Conservation (phyloP, 92 coral and sea anemone species). For the Phenganax marumi region DNA sequence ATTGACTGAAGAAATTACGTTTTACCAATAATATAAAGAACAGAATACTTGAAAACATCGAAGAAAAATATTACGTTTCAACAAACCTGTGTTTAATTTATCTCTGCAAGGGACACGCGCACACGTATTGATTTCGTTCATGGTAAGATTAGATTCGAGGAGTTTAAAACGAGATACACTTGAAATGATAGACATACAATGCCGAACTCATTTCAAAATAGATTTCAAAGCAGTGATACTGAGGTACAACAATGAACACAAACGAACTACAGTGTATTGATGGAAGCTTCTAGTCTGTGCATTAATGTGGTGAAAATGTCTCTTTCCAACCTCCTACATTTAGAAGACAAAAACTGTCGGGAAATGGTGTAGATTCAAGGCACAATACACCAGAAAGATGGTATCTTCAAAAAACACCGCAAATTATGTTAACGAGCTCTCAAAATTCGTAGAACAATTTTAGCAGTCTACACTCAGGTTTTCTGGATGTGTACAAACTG, state of each 20-base stretch:
- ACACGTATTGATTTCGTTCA: not conserved
- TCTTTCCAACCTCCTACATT: too few species aligned
- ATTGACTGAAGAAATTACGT: too few species aligned
- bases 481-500: too few species aligned
- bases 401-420: not conserved
- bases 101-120: not conserved
- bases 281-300: not conserved
- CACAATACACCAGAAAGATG: not conserved
- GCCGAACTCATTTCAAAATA: not conserved
- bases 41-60: too few species aligned
- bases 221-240: too few species aligned
- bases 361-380: too few species aligned
- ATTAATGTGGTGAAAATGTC: too few species aligned
- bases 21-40: too few species aligned
- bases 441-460: not conserved
- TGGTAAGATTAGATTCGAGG: slow-evolving; percentile 6
- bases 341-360: too few species aligned
- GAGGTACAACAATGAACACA: too few species aligned
- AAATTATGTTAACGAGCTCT: not conserved
- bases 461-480: not conserved
- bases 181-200: not conserved
- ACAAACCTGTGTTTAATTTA: not conserved
- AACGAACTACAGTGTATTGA: too few species aligned
- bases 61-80: not conserved
- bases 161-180: not conserved